Conservation (phyloP, 2,797 vertebrate species). For the Otolemur crassicaudatus region DNA sequence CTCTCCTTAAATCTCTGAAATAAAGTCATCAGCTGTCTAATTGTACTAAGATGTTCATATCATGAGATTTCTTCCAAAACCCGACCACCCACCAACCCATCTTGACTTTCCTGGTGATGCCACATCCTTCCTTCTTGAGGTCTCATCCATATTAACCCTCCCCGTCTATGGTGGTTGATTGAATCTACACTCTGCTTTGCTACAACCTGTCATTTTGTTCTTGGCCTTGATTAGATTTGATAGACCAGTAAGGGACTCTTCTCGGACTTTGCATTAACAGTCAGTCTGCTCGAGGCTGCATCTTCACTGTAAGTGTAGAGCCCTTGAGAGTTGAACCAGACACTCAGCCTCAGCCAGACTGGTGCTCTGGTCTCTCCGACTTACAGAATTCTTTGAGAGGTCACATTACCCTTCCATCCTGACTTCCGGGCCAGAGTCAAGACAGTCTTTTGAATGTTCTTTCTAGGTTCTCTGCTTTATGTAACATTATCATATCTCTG, state of each 20-base stretch:
- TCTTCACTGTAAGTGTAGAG: background rate
- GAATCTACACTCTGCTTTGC: background rate
- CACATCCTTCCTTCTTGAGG: fast-evolving
- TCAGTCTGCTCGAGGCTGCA: background rate
- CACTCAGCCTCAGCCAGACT: background rate
- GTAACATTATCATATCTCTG: background rate
- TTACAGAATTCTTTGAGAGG: background rate
- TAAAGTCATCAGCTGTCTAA: background rate
- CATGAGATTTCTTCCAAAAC: background rate
- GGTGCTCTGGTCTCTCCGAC: background rate
- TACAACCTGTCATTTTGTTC: background rate
- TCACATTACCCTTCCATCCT: background rate
- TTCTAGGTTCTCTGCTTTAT: background rate
- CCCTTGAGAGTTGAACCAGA: background rate
- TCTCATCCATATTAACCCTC: background rate
- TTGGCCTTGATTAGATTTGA: background rate
- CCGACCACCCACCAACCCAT: background rate
- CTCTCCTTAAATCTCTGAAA: background rate
- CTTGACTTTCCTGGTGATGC: background rate
- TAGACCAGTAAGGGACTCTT: background rate
- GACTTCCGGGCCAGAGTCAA: background rate
- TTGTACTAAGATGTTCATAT: background rate
- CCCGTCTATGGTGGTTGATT: background rate
- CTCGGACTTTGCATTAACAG: background rate
- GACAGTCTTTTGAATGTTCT: background rate